These are phyloP conservation scores for Tiliqua scincoides DNA, from an alignment of 2,113 vertebrate genomes.

Conservation along the genomic window DNA sequence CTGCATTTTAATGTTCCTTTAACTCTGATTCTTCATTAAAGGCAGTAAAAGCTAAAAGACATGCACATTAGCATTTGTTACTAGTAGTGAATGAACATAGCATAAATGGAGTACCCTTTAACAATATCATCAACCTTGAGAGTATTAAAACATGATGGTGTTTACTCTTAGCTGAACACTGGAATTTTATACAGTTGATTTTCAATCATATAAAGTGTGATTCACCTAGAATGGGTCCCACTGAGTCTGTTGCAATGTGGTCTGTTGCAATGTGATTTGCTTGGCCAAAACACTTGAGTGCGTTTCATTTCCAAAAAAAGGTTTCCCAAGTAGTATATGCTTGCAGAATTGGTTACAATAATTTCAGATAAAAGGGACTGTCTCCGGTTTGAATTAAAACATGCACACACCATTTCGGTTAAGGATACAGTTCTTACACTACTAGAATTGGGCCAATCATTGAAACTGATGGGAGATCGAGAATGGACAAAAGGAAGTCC, in stretches of 20 bases:
- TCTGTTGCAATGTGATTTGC: neutral
- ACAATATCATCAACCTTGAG: neutral
- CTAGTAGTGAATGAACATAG: neutral
- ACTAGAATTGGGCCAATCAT: too few species aligned
- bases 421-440: neutral
- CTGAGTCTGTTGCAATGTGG: neutral
- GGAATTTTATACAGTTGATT: neutral
- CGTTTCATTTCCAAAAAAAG: neutral
- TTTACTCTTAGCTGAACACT: neutral
- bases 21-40: neutral
- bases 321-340: neutral
- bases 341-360: neutral
- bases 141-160: neutral
- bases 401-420: neutral
- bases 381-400: neutral
- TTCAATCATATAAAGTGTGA: neutral
- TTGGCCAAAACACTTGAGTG: neutral
- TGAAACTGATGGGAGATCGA: too few species aligned
- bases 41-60: neutral
- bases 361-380: neutral
- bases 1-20: neutral
- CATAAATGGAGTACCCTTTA: neutral
- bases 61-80: neutral
- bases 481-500: too few species aligned
- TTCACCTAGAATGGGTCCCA: neutral